Evolutionary conservation across 2,113 vertebrate genomes (phyloP).

Genomic region (Phrynosoma blainvillii): DNA sequence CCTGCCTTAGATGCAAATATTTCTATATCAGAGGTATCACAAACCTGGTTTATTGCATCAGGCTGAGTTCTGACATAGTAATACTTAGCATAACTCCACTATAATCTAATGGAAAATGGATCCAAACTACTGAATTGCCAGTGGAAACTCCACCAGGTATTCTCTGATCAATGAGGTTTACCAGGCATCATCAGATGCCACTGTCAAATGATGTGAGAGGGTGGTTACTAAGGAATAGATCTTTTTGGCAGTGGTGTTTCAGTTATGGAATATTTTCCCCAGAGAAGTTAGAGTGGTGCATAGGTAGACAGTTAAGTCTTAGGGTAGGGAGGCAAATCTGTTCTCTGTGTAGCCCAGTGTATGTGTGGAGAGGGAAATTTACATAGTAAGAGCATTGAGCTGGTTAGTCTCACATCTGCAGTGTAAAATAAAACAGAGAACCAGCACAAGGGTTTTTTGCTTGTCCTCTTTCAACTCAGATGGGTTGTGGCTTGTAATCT

Average conservation of each 20-base stretch:
- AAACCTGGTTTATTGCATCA: background rate
- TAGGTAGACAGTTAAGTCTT: background rate
- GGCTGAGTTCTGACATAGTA: background rate
- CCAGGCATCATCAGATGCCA: background rate
- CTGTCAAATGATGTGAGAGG: background rate
- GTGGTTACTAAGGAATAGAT: background rate
- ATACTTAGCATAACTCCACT: background rate
- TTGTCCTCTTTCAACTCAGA: background rate
- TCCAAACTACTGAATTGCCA: too few species aligned
- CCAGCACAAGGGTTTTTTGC: background rate
- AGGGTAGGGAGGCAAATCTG: background rate
- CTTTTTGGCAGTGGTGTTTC: background rate
- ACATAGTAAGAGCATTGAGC: background rate
- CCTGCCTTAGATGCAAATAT: conserved; percentile 29
- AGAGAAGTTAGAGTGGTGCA: background rate
- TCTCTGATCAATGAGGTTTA: background rate
- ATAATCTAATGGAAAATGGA: background rate
- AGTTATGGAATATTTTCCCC: background rate
- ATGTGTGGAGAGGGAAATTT: background rate
- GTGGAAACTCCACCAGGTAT: background rate
- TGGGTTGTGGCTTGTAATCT: background rate
- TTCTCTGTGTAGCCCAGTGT: background rate
- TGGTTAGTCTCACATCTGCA: background rate
- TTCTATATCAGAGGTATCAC: conserved; percentile 8
- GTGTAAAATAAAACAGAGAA: background rate